Evolutionary conservation across 1,140 invertebrate species (phyloP), one percentile per base, ranked within the genome.

Genomic region (Nylanderia fulva): DNA sequence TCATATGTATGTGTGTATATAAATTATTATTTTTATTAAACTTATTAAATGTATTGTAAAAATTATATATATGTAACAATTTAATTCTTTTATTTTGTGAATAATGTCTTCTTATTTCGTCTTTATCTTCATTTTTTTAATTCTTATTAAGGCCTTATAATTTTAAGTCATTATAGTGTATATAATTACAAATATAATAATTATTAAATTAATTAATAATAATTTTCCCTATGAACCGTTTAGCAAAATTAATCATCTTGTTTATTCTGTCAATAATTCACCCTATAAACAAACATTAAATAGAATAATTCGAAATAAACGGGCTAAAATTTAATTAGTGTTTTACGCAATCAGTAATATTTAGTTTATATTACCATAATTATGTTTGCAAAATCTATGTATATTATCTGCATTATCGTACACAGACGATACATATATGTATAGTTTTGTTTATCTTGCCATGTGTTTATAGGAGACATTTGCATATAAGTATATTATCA

Each of bases 171-270:
- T 74, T 74, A n/a, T n/a, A 36, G 0, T 18, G 8, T 18, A 3
- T 48, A 18, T 36, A 74, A 72, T 29, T 33, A 54, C 21, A 33
- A 11, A 74, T 56, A 56, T 56, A 54, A 33, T n/a, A n/a, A n/a
- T n/a, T n/a, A 56, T 74, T 36, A 56, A 56, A 72, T 72, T 33
- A 54, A 33, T 54, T 72, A 72, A 21, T 48, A 48, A 48, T 48
- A 27, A 15, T 72, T 5, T 48, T 48, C n/a, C n/a, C n/a, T 15
- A 18, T 36, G 13, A 7, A 72, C 36, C 15, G 29, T 29, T 74
- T 56, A 9, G 4, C n/a, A 21, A 36, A 74, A 56, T 56, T 7
- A 52, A 9, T 45, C 6, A 21, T 54, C 9, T 45, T 9, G 27
- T 21, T n/a, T 11, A 24, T 71, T 71, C 29, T 33, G 4, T 48